phyloP scores from a whole-genome alignment of 2,113 vertebrate genomes.

The Entomyzon cyanotis region DNA sequence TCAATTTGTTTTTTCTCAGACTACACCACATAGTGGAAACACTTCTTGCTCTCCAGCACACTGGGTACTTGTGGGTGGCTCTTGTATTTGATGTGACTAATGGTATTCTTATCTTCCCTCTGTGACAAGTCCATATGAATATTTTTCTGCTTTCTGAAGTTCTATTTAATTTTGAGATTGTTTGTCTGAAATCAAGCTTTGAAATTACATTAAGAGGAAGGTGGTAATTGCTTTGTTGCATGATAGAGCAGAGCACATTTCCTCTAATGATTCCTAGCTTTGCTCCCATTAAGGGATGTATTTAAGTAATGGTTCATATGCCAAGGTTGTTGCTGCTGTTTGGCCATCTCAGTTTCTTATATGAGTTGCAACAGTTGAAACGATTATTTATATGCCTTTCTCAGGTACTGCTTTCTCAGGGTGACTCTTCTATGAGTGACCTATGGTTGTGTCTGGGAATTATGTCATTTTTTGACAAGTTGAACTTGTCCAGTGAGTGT shows the following conservation, averaged over 20 bases:
- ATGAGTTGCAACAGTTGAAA: background rate
- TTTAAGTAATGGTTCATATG: background rate
- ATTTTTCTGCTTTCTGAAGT: background rate
- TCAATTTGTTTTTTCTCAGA: background rate
- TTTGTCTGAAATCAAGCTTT: background rate
- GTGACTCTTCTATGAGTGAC: background rate
- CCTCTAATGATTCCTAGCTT: background rate
- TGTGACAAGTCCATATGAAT: background rate
- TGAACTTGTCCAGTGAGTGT: background rate
- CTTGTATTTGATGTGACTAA: background rate
- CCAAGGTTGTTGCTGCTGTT: background rate
- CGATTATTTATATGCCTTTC: background rate
- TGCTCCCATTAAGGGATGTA: background rate
- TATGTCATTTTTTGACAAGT: background rate
- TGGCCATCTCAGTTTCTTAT: background rate
- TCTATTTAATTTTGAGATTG: background rate
- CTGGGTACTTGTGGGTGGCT: background rate
- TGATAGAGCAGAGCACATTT: background rate
- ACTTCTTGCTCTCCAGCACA: background rate
- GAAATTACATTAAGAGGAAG: background rate
- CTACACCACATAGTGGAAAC: background rate
- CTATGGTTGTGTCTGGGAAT: background rate
- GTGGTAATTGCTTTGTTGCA: background rate
- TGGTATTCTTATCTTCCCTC: background rate
- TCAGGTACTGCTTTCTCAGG: background rate